Conservation (phyloP, 35 echinoderm and acorn worm species). For the Apostichopus japonicus region DNA sequence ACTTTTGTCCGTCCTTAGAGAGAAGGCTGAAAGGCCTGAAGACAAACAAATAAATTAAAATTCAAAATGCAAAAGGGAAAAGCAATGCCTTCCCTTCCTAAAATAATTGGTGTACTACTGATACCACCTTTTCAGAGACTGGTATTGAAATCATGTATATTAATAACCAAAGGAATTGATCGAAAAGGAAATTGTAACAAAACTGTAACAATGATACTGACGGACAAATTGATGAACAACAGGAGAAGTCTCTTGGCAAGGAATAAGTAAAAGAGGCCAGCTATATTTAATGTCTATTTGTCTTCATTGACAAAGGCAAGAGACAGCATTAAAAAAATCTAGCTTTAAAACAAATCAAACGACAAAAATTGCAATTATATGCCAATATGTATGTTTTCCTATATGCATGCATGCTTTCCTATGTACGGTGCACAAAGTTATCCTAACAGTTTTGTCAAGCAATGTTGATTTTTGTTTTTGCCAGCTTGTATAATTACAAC, state of each 20-base stretch:
- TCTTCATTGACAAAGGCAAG: too few species aligned
- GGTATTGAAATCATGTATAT: background rate
- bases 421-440: too few species aligned
- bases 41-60: conserved; percentile 17
- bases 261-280: background rate
- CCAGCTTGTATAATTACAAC: too few species aligned
- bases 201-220: background rate
- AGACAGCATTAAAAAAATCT: too few species aligned
- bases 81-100: background rate
- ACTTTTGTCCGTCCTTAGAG: conserved; percentile 3
- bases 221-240: background rate
- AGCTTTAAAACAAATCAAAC: too few species aligned
- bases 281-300: too few species aligned
- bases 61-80: background rate
- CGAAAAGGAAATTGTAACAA: background rate
- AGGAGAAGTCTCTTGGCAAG: background rate
- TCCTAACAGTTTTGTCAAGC: too few species aligned
- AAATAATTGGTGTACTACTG: background rate
- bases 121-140: background rate
- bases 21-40: background rate
- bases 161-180: background rate
- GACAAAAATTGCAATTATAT: too few species aligned
- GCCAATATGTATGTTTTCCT: too few species aligned
- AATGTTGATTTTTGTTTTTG: too few species aligned
- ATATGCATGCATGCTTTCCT: too few species aligned